Percentiles rank a stretch among this genome's conserved stretches.
Conservation (phyloP, 2,888 invertebrate genomes). For the Abscondita cerata region DNA sequence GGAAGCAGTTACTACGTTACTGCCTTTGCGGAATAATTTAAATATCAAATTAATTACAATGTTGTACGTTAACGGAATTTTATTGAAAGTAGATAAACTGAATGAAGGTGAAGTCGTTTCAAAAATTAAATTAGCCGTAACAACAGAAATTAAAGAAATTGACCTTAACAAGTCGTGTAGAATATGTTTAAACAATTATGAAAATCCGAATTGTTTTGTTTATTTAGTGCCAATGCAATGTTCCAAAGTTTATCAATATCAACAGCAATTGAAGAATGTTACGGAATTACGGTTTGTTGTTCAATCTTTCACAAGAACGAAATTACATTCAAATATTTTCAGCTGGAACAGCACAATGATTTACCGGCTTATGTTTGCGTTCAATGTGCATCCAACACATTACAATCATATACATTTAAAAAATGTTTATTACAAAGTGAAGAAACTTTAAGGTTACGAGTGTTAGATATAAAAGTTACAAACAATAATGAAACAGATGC, state of each 20-base stretch:
- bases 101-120: conserved; percentile 15
- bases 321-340: neutral
- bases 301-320: neutral
- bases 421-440: conserved; percentile 13
- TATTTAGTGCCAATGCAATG: conserved; percentile 14
- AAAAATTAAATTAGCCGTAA: conserved; percentile 12
- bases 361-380: conserved; percentile 15
- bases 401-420: conserved; percentile 17
- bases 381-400: conserved; percentile 15
- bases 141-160: conserved; percentile 1
- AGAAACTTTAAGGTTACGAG: neutral
- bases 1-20: too few species aligned
- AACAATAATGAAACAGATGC: neutral
- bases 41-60: conserved; percentile 8
- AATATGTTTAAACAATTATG: conserved; percentile 13
- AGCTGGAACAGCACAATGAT: conserved; percentile 8
- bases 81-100: conserved; percentile 10
- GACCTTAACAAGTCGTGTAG: conserved; percentile 16
- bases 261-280: conserved; percentile 15
- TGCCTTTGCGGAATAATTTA: neutral
- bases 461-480: neutral
- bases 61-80: conserved; percentile 17
- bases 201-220: conserved; percentile 11
- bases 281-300: conserved; percentile 13
- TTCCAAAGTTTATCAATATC: conserved; percentile 9